Percentiles rank a stretch among this genome's conserved stretches.
Conservation (phyloP, 2,113 vertebrate species). For the Aptenodytes patagonicus region DNA sequence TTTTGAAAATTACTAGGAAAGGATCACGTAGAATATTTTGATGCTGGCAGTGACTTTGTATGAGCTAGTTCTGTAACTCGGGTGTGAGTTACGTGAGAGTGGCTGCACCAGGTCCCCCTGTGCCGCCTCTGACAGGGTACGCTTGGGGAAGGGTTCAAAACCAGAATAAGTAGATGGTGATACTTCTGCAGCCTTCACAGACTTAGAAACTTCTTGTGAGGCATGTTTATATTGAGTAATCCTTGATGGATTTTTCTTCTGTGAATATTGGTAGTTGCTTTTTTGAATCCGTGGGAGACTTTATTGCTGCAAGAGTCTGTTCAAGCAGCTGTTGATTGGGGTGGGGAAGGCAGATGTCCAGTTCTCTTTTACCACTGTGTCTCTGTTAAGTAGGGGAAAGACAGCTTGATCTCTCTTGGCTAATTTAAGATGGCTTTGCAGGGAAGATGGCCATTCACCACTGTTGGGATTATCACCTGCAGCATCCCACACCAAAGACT, state of each 20-base stretch:
- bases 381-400: neutral
- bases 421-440: neutral
- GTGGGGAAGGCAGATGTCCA: neutral
- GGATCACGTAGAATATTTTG: accelerated
- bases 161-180: neutral
- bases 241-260: neutral
- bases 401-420: neutral
- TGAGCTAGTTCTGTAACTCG: neutral
- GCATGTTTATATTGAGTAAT: neutral
- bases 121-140: neutral
- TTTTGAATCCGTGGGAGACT: neutral
- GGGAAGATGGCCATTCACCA: neutral
- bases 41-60: neutral
- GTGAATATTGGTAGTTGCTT: neutral
- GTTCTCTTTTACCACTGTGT: neutral
- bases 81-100: neutral
- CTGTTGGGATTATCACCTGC: neutral
- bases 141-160: neutral
- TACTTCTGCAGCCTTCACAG: neutral
- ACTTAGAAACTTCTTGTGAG: neutral
- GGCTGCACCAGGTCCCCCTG: neutral
- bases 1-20: neutral
- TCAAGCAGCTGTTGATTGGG: neutral
- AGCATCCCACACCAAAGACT: neutral
- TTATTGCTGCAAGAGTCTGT: neutral